Evolutionary conservation across 2,888 invertebrate genomes (phyloP), one percentile per base, ranked within the genome.

Genomic region (Tetanocera ferruginea): DNA sequence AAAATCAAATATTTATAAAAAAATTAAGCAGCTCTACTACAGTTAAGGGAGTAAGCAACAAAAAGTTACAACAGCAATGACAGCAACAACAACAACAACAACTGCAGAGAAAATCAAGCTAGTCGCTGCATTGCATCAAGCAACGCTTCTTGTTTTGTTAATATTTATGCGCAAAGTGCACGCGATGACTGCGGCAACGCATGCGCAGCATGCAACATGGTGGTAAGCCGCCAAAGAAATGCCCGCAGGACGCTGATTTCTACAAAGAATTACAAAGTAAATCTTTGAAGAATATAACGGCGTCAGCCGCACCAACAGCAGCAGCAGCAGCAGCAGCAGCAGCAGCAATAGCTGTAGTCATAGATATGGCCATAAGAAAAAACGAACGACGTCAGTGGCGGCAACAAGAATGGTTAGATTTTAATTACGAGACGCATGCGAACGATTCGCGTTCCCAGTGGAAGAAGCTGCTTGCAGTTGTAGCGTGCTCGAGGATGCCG

Each of bases 81-180:
- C n/a, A 75, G 64, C 34, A 28, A 57, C 28, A 72, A 5, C 71
- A 62, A 66, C 37, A 78, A 52, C 60, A 66, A 66, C 55, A 67
- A 71, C 76, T 57, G 72, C 69, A 28, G n/a, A 6, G 67, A 28
- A 34, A 64, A 64, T 34, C 66, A 77, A 52, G 11, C 75, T 75
- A 66, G 51, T 34, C 25, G 70, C 49, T 74, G 60, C 37, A 28
- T 70, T 31, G 51, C 52, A 25, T 34, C 25, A 17, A 14, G n/a
- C 74, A 76, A 11, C 76, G 76, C 77, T 69, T 19, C 76, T 78
- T 25, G 73, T 78, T 80, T 76, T 78, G 76, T 76, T 73, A 80
- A 78, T 78, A 78, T 80, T 81, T 80, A 81, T 79, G 76, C 79
- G 78, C 76, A 74, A 79, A 62, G 74, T 75, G 80, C 78, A 78